Conservation (phyloP, 2,113 vertebrate species). For the Pelecanus crispus region DNA sequence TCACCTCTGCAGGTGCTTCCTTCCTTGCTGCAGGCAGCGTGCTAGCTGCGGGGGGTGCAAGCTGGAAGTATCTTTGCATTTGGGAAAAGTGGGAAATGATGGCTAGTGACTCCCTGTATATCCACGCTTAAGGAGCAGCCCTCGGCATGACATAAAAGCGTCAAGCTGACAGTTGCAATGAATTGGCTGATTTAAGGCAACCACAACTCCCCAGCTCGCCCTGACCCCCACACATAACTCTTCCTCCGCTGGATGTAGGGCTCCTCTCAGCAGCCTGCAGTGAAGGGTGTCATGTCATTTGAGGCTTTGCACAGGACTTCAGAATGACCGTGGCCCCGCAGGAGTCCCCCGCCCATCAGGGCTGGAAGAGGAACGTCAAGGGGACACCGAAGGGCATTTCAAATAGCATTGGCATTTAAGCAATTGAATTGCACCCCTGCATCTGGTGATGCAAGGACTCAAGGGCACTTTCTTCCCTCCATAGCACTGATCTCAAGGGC, state of each 20-base stretch:
- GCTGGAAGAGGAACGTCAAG: neutral
- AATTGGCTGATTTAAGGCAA: neutral
- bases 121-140: neutral
- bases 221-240: neutral
- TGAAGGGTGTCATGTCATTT: neutral
- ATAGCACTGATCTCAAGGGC: neutral
- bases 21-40: neutral
- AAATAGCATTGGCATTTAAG: neutral
- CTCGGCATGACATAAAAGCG: neutral
- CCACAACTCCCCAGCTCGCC: neutral
- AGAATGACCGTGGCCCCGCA: rapidly evolving
- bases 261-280: neutral
- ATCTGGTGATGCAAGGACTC: neutral
- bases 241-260: neutral
- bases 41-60: neutral
- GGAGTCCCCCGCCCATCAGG: neutral
- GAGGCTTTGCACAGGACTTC: neutral
- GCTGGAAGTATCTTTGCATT: neutral
- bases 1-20: constrained; percentile 34
- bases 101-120: neutral
- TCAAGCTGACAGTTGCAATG: neutral
- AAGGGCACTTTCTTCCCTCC: neutral
- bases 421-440: neutral
- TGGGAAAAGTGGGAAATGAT: neutral
- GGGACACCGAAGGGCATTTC: neutral